A percentile compares a stretch with the other conserved stretches of the same genome.
Conservation (phyloP, 2,113 vertebrate species). For the Pelvicachromis taeniatus region DNA sequence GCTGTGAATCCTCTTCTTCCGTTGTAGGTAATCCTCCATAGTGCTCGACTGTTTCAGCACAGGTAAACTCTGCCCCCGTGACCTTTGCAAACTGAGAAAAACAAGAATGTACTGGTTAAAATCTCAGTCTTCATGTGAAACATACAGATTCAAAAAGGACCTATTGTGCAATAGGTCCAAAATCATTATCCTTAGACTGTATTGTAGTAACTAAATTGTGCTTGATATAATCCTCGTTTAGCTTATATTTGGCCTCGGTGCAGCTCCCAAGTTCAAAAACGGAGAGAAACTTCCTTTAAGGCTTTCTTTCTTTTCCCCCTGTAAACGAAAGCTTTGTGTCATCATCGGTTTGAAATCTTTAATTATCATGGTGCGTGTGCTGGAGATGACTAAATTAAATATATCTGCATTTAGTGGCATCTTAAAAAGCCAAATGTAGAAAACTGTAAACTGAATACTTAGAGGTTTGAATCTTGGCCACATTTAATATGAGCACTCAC, state of each 20-base stretch:
- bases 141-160: neutral
- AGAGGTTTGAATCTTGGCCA: too few relatives aligned
- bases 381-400: neutral
- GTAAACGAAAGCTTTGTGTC: neutral
- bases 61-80: constrained; percentile 71
- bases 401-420: fast-evolving
- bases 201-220: neutral
- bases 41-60: constrained; percentile 59
- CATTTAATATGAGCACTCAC: neutral
- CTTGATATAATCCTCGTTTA: neutral
- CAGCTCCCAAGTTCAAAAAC: neutral
- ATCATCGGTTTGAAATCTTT: neutral
- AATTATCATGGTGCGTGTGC: neutral
- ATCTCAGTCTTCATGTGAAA: neutral
- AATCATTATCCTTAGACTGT: neutral
- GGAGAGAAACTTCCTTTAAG: neutral
- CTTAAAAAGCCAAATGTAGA: neutral
- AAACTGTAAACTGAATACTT: neutral
- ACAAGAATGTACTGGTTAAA: neutral
- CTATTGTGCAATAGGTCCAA: neutral
- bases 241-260: neutral
- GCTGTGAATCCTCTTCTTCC: neutral
- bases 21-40: neutral
- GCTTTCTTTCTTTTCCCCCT: neutral
- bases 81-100: constrained; percentile 71